Evolutionary conservation across 2,113 vertebrate genomes (phyloP).

Genomic region (Ameiurus melas): DNA sequence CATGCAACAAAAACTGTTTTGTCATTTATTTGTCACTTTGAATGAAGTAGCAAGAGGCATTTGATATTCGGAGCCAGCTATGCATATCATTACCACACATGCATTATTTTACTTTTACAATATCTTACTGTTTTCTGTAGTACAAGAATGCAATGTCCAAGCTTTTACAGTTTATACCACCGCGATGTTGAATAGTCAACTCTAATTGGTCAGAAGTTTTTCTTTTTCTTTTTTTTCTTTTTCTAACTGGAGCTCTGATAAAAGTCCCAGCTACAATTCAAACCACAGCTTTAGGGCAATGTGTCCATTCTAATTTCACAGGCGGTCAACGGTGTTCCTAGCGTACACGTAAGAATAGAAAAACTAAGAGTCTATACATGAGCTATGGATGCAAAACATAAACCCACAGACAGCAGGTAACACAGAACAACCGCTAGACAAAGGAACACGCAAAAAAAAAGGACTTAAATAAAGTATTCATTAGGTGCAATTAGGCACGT

Average conservation of each 20-base stretch:
- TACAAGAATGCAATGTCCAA: too few species aligned
- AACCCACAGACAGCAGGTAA: not conserved
- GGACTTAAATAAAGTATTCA: not conserved
- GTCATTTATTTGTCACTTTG: not conserved
- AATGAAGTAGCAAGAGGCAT: not conserved
- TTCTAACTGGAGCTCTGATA: not conserved
- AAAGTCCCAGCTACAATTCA: not conserved
- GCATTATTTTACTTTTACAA: too few species aligned
- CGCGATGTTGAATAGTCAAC: too few species aligned
- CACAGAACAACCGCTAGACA: not conserved
- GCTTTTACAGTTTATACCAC: too few species aligned
- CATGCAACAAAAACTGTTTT: not conserved
- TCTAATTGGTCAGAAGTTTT: not conserved
- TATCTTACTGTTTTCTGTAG: too few species aligned
- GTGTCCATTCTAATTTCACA: too few species aligned
- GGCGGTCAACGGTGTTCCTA: too few species aligned
- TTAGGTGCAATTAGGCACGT: not conserved
- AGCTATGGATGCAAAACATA: not conserved
- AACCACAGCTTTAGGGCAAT: not conserved
- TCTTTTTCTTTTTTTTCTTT: not conserved
- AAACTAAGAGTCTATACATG: not conserved
- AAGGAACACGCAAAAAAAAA: too few species aligned
- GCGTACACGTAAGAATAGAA: not conserved
- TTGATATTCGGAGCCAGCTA: too few species aligned
- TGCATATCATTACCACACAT: not conserved